These are phyloP conservation scores for Tetramorium simillimum DNA, from an alignment of 1,140 invertebrate species.

Conservation along the genomic window DNA sequence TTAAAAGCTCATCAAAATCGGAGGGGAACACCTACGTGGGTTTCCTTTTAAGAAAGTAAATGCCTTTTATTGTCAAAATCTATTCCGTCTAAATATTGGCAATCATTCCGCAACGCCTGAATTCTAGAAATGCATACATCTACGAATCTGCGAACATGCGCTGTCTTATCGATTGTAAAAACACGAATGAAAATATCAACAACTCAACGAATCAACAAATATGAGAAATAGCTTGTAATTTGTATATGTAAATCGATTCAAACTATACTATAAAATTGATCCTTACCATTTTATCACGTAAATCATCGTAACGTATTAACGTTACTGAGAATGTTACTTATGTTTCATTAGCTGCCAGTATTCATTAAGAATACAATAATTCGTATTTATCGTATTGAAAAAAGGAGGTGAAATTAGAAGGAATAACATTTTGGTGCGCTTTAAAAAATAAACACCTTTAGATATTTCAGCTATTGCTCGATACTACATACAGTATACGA, in stretches of 20 bases:
- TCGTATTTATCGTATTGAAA: neutral
- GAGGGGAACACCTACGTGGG: no score
- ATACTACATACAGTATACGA: neutral
- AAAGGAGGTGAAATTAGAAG: neutral
- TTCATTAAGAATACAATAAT: neutral
- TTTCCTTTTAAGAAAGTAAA: neutral
- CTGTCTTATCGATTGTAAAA: neutral
- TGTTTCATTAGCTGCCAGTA: neutral
- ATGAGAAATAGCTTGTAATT: neutral
- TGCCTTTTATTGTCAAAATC: conserved; percentile 16
- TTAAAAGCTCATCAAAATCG: no score
- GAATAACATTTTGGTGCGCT: neutral
- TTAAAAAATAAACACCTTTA: neutral
- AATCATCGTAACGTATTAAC: neutral
- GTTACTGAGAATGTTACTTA: neutral
- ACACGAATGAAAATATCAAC: neutral
- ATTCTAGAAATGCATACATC: neutral
- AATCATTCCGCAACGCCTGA: conserved; percentile 7
- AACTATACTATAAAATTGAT: neutral
- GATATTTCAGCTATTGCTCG: neutral
- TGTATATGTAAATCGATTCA: neutral
- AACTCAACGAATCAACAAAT: neutral
- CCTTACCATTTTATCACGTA: neutral
- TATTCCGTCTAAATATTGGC: conserved; percentile 2
- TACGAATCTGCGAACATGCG: neutral